Evolutionary conservation across 1,140 invertebrate species (phyloP), one percentile per base, ranked within the genome.

Genomic region (Atopsyche davidsoni): DNA sequence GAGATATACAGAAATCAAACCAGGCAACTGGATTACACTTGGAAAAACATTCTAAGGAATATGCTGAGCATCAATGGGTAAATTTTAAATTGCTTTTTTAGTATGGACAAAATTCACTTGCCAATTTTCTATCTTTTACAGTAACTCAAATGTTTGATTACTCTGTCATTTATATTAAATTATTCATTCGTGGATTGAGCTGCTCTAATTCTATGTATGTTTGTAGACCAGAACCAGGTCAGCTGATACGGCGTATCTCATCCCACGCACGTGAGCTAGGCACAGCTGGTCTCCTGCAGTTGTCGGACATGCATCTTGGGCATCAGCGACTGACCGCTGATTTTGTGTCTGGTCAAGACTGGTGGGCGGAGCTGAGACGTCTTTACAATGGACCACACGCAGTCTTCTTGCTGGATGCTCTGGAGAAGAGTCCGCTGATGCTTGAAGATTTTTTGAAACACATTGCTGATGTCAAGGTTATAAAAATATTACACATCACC

Each of bases 391-490:
- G 68, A 46, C 58, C 62, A 1, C 53, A 63, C 32, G 53, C 64
- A 3, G 56, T 21, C 1, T 46, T 53, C 3, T 66, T 74, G 46
- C 62, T 72, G 9, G 58, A 64, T 19, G 42, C 58, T 2, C 24
- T 65, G 1, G 69, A 72, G 42, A 63, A 60, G 3, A 64, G 58
- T 18, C 67, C 68, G 31, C 63, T 66, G 17, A 64, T 72, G 7
- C 48, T 59, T 36, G 63, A 65, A 38, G 62, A 72, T 58, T 24
- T 72, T 13, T 21, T 74, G 3, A 64, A 45, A 3, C 64, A 70
- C 50, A 42, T 71, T 9, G 68, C 71, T 59, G 58, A 64, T 41
- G 64, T 72, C 51, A 67, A 70, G 51, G 71, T 72, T 57, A 66
- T n/a, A n/a, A n/a, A n/a, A n/a, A n/a, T n/a, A n/a, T n/a, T n/a